Percentiles rank a stretch among this genome's conserved stretches.
These are phyloP conservation scores for Rhagologus leucostigma DNA, from an alignment of 2,113 vertebrate species.

Conservation along the genomic window DNA sequence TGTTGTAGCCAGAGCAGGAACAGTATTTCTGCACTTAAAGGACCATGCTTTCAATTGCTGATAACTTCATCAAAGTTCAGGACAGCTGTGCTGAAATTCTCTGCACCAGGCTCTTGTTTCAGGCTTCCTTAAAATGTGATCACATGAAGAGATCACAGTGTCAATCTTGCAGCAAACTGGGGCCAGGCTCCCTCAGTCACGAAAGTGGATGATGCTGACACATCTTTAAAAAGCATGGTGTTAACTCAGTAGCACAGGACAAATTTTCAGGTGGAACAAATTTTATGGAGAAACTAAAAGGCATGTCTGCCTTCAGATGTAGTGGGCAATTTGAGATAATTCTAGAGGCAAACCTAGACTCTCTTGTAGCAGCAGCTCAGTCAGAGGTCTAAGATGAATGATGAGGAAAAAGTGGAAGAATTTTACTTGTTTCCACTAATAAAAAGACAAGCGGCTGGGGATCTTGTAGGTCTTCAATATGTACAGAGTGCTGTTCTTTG, in stretches of 20 bases:
- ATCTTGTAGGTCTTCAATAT: neutral
- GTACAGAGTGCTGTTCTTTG: neutral
- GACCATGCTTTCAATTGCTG: neutral
- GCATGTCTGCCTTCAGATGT: neutral
- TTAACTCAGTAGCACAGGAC: neutral
- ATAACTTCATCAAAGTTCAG: neutral
- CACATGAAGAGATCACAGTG: neutral
- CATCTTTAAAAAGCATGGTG: neutral
- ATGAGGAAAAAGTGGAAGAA: neutral
- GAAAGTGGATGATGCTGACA: rapidly evolving
- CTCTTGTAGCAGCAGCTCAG: neutral
- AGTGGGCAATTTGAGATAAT: neutral
- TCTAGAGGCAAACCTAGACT: neutral
- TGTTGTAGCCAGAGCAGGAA: neutral
- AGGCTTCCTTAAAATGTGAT: neutral
- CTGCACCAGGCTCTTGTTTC: neutral
- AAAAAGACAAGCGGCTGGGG: neutral
- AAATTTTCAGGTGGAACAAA: neutral
- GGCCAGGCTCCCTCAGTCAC: neutral
- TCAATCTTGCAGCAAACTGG: neutral
- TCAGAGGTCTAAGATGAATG: neutral
- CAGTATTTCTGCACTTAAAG: neutral
- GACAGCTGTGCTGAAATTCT: neutral
- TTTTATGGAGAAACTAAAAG: neutral
- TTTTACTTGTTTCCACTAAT: neutral